phyloP scores from a whole-genome alignment of 2,797 vertebrate genomes.

The Pagetopsis macropterus region DNA sequence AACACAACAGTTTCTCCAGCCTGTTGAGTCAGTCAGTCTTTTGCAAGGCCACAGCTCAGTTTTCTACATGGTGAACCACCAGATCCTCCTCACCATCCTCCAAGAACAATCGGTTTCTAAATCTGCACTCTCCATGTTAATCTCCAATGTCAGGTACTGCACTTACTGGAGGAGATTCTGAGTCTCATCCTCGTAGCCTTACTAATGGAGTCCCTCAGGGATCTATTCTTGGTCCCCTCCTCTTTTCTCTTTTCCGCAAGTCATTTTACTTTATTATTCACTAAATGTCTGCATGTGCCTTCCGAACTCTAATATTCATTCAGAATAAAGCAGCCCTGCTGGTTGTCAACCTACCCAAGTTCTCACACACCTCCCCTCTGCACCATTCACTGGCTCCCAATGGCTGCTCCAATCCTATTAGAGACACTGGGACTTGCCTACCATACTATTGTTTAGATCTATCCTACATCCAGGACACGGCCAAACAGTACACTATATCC shows the following conservation, averaged over 20 bases:
- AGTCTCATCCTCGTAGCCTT: background rate
- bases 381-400: background rate
- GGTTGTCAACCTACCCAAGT: background rate
- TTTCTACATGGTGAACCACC: background rate
- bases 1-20: background rate
- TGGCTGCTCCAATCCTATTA: background rate
- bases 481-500: background rate
- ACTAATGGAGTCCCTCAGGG: background rate
- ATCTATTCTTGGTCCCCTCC: background rate
- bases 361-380: background rate
- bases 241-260: background rate
- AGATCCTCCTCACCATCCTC: background rate
- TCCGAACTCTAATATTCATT: background rate
- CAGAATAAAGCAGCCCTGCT: background rate
- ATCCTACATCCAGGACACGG: background rate
- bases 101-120: background rate
- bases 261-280: background rate
- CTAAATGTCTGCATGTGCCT: background rate
- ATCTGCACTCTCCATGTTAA: background rate
- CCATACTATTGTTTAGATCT: background rate
- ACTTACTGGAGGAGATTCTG: no score
- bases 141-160: background rate
- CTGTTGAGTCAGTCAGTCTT: background rate
- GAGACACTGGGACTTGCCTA: background rate
- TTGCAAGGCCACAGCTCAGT: background rate